Base-by-base conservation (phyloP, 2,113 vertebrate genomes). In the Charina bottae region DNA sequence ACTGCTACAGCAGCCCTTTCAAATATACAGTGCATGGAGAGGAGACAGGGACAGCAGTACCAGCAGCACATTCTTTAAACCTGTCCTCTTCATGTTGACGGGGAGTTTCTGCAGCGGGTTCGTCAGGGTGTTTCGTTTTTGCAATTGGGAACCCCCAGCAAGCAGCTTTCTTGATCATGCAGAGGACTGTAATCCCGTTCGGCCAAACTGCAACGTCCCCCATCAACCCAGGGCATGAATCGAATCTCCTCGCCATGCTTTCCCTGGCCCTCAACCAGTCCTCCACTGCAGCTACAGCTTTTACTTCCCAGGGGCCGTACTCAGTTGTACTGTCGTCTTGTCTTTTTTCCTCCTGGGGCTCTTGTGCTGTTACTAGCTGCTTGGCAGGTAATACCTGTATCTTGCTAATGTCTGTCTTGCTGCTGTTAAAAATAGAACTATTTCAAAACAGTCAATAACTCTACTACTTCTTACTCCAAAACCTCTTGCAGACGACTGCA, bases 361-460 rank as follows among this genome's bases (percentile, higher is more conserved):
- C 24, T 83, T 59, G 58, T 85, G 87, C 78, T 56, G 8, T 55
- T 64, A 56, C 28, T 23, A 89, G 46, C 19, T 88, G 28, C 42
- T 37, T 49, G 86, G 24, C n/a, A 84, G 72, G 84, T 17, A 84
- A 54, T 37, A 23, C 24, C 46, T 55, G 46, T 46, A 54, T 78
- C 46, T 49, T 86, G 37, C 62, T 28, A 49, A 21, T 62, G 37
- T 28, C 37, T 55, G 21, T 62, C 85, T 88, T 62, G 56, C 13
- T 89, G 87, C 58, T 89, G 58, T 64, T 89, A 85, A 89, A 92
- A 53, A 88, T 88, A 92, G 46, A 62, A 33, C 49, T 54, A 21
- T 42, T 28, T 89, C 87, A 60, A 89, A 84, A 92, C 60, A 37
- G 37, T 49, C 0, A 58, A n/a, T 59, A 85, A 54, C 91, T 59